Percentiles rank a stretch among this genome's conserved stretches.
Evolutionary conservation across 2,888 invertebrate species (phyloP).

Genomic region (Chamaedrilus cognettii): DNA sequence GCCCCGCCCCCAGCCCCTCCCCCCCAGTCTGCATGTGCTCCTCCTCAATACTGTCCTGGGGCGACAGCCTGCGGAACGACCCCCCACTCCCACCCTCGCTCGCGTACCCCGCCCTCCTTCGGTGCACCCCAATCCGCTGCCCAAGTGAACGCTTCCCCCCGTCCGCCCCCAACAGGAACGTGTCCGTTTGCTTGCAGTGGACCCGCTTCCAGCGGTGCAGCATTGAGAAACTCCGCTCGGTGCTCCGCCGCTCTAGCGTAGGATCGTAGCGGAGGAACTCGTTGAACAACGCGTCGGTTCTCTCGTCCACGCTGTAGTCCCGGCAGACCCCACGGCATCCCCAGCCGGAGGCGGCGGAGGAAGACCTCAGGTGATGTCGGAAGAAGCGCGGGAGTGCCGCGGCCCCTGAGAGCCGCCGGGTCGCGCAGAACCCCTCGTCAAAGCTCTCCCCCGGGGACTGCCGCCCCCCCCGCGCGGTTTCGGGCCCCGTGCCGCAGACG

Average conservation of each 20-base stretch:
- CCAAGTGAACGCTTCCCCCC: neutral
- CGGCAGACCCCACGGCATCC: neutral
- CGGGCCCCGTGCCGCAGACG: slow-evolving; percentile 46
- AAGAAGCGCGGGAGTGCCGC: slow-evolving; percentile 12
- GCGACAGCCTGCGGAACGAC: slow-evolving; percentile 53
- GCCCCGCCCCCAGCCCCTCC: neutral
- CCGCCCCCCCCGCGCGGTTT: too few species aligned
- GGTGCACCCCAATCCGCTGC: neutral
- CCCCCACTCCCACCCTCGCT: slow-evolving; percentile 52
- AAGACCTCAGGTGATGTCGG: slow-evolving; percentile 3
- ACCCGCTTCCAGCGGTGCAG: slow-evolving; percentile 48
- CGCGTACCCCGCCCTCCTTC: slow-evolving; percentile 41
- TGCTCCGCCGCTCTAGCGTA: slow-evolving; percentile 42
- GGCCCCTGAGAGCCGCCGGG: neutral
- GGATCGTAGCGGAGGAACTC: slow-evolving; percentile 62
- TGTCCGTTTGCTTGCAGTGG: slow-evolving; percentile 53
- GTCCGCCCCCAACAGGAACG: neutral
- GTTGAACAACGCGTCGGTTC: slow-evolving; percentile 62
- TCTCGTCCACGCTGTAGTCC: slow-evolving; percentile 64
- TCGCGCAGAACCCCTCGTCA: slow-evolving; percentile 33
- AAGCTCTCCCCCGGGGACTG: slow-evolving; percentile 54
- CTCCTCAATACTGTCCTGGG: slow-evolving; percentile 60
- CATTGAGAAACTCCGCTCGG: slow-evolving; percentile 22
- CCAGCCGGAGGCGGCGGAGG: neutral
- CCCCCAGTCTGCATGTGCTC: slow-evolving; percentile 45